These are phyloP conservation scores for Ornithorhynchus anatinus DNA, from an alignment of 2,113 vertebrate genomes.

Conservation along the genomic window DNA sequence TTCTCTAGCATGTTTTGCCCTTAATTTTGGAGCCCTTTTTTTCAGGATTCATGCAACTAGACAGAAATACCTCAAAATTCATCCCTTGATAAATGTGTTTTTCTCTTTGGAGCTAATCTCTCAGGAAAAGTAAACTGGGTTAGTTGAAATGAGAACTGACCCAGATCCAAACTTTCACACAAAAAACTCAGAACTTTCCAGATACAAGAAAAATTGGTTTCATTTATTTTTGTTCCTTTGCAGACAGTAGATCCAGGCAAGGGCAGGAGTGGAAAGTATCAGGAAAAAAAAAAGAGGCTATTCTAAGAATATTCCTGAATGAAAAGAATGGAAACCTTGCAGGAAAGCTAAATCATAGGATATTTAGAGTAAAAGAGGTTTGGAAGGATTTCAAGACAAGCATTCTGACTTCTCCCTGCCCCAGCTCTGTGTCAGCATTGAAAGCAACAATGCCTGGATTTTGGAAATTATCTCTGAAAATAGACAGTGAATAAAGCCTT, in stretches of 20 bases:
- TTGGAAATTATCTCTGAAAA: too few relatives aligned
- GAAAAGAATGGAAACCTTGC: neutral
- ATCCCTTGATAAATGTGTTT: neutral
- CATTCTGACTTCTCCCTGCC: neutral
- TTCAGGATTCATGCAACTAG: neutral
- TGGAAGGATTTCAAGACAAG: constrained; percentile 5
- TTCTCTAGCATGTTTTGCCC: neutral
- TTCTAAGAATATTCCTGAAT: neutral
- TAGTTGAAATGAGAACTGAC: constrained; percentile 6
- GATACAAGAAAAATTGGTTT: neutral
- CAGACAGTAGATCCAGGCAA: neutral
- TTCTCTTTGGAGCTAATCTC: constrained; percentile 25
- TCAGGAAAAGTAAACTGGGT: constrained; percentile 15
- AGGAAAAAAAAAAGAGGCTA: neutral
- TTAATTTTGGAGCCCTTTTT: neutral
- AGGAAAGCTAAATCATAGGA: neutral
- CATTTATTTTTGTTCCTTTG: neutral
- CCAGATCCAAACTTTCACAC: constrained; percentile 18
- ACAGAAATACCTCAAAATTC: constrained; percentile 4
- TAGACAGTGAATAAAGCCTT: neutral
- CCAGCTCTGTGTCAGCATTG: neutral
- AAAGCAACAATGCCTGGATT: neutral
- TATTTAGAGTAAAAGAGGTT: constrained; percentile 8
- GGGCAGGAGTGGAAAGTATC: neutral
- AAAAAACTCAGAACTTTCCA: constrained; percentile 8